Conservation (phyloP, 2,797 vertebrate genomes). For the Lateolabrax maculatus region DNA sequence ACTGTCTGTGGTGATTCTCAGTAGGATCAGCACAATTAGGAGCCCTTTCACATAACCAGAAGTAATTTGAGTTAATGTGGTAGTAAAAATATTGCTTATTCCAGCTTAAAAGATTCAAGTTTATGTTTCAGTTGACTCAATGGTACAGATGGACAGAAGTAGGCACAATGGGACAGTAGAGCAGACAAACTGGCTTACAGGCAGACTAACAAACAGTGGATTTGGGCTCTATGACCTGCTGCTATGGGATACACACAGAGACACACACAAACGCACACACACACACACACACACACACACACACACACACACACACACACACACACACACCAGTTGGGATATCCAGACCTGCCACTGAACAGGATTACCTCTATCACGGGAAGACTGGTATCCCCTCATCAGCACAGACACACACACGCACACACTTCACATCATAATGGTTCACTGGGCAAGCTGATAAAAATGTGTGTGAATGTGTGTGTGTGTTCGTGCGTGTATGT, state of each 20-base stretch:
- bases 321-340: slow-evolving; percentile 66
- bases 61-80: neutral
- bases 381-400: slow-evolving; percentile 81
- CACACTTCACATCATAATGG: slow-evolving; percentile 58
- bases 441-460: slow-evolving; percentile 78
- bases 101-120: neutral
- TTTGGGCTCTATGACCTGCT: slow-evolving; percentile 69
- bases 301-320: slow-evolving; percentile 44
- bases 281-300: slow-evolving; percentile 51
- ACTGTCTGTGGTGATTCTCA: neutral
- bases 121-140: neutral
- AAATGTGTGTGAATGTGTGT: slow-evolving; percentile 52
- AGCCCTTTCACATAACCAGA: slow-evolving; percentile 1
- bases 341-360: slow-evolving; percentile 78
- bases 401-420: slow-evolving; percentile 38
- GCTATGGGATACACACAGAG: slow-evolving; percentile 64
- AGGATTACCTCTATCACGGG: slow-evolving; percentile 82
- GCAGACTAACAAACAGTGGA: slow-evolving; percentile 57
- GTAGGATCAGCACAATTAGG: neutral
- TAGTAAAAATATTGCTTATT: neutral
- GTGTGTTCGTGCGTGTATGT: slow-evolving; percentile 25
- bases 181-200: slow-evolving; percentile 45
- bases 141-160: slow-evolving; percentile 20
- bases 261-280: slow-evolving; percentile 52
- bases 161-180: slow-evolving; percentile 14